Conservation (phyloP, 2,113 vertebrate species). For the Gobiocypris rarus region DNA sequence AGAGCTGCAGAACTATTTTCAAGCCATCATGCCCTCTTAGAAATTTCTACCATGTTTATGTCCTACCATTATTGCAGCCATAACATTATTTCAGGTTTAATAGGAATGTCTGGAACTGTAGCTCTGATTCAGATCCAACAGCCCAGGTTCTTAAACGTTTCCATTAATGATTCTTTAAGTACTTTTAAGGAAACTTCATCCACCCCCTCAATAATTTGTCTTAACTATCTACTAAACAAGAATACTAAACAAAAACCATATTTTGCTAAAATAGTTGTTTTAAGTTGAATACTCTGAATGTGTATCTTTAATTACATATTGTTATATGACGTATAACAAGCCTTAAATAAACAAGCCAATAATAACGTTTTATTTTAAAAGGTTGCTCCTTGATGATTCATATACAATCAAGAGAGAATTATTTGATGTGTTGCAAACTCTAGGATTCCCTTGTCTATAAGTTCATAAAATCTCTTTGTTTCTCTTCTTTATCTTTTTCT, state of each 20-base stretch:
- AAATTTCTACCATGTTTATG: background rate
- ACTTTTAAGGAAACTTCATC: background rate
- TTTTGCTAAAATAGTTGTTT: background rate
- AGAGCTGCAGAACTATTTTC: background rate
- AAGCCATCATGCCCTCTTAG: background rate
- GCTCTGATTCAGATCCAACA: background rate
- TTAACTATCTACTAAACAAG: constrained; percentile 1
- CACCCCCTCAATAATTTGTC: background rate
- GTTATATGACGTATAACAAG: background rate
- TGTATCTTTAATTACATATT: background rate
- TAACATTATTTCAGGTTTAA: background rate
- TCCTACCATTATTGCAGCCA: background rate
- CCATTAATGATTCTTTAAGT: background rate
- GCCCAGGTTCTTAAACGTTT: background rate
- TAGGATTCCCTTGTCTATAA: background rate
- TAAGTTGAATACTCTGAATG: background rate
- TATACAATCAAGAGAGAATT: background rate
- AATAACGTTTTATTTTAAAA: background rate
- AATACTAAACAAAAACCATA: background rate
- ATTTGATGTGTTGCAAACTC: background rate
- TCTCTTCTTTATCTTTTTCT: background rate
- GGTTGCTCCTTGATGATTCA: background rate
- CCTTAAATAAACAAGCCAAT: background rate
- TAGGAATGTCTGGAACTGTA: background rate
- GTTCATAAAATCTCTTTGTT: background rate